A percentile compares a stretch with the other conserved stretches of the same genome.
phyloP scores from a whole-genome alignment of 2,113 vertebrate genomes.

The Strix uralensis region DNA sequence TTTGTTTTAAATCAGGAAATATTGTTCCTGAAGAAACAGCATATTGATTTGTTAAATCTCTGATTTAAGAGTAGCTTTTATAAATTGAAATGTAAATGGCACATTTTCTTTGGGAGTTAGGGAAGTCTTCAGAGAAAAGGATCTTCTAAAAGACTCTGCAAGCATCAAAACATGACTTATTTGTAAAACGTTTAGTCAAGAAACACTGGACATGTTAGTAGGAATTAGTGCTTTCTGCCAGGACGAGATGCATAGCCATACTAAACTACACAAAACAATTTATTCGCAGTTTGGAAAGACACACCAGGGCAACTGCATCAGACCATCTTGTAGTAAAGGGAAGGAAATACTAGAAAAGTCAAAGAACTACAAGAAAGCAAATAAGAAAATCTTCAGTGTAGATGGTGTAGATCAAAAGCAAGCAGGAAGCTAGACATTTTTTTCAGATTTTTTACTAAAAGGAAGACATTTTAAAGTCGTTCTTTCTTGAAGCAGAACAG shows the following conservation, averaged over 20 bases:
- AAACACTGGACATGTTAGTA: background rate
- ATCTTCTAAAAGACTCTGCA: background rate
- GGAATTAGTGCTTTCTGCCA: background rate
- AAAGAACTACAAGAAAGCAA: background rate
- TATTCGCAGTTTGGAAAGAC: background rate
- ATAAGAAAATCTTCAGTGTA: background rate
- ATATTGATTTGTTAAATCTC: constrained; percentile 16
- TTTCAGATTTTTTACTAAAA: background rate
- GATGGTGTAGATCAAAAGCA: background rate
- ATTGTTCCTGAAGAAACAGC: background rate
- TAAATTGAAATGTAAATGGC: background rate
- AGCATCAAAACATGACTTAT: background rate
- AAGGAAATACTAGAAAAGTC: background rate
- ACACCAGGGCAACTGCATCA: background rate
- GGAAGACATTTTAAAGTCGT: background rate
- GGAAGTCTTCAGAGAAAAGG: background rate
- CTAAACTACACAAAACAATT: background rate
- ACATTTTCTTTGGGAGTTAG: background rate
- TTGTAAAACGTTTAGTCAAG: background rate
- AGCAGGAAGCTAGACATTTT: background rate
- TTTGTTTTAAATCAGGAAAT: constrained; percentile 22
- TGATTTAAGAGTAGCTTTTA: background rate
- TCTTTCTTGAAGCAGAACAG: background rate
- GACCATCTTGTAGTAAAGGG: background rate
- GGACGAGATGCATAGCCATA: background rate